Evolutionary conservation across 2,888 invertebrate genomes (phyloP).

Genomic region (Agrenia bidenticulata): DNA sequence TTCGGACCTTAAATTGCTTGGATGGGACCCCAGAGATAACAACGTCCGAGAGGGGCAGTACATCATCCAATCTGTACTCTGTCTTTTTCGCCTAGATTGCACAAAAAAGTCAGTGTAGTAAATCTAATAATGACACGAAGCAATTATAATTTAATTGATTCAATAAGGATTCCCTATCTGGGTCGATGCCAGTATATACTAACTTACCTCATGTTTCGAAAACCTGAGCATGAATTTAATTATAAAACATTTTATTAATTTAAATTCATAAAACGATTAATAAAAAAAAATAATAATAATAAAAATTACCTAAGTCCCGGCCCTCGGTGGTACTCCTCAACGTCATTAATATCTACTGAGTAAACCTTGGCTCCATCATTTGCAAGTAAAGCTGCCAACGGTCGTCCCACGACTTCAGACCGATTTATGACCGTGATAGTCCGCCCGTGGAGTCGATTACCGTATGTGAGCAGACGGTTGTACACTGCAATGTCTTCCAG

Average conservation of each 20-base stretch:
- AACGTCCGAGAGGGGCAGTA: constrained; percentile 42
- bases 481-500: constrained; percentile 41
- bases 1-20: constrained; percentile 32
- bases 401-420: constrained; percentile 45
- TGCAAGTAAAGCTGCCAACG: constrained; percentile 41
- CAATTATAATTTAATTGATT: too few species aligned
- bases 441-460: constrained; percentile 42
- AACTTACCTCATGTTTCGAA: constrained; percentile 38
- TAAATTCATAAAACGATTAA: too few species aligned
- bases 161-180: too few species aligned
- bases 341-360: constrained; percentile 40
- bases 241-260: too few species aligned
- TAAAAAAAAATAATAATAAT: too few species aligned
- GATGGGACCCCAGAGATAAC: constrained; percentile 43
- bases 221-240: too few species aligned
- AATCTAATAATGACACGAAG: too few species aligned
- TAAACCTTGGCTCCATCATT: constrained; percentile 46
- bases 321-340: constrained; percentile 40
- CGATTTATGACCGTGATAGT: constrained; percentile 42
- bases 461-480: constrained; percentile 37
- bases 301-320: constrained; percentile 30
- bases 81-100: constrained; percentile 28
- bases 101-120: background rate
- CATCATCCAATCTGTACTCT: constrained; percentile 29
- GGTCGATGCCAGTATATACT: too few species aligned